A percentile compares a stretch with the other conserved stretches of the same genome.
phyloP scores from a whole-genome alignment of 1,140 invertebrate genomes.

The Parasteatoda tepidariorum region DNA sequence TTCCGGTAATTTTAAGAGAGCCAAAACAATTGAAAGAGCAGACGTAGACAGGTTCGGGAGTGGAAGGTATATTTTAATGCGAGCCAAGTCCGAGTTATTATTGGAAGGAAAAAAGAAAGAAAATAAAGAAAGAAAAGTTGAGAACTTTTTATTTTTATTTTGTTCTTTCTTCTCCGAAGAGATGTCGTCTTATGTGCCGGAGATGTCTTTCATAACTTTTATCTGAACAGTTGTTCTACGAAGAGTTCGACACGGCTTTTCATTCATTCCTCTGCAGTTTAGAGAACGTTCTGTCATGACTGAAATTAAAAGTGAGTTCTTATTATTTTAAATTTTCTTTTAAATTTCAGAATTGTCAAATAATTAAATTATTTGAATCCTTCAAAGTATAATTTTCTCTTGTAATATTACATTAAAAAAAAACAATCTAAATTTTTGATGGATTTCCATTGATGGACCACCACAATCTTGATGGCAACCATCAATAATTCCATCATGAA shows the following conservation, averaged over 20 bases:
- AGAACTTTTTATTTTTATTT: no score
- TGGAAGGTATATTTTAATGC: constrained; percentile 47
- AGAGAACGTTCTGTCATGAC: not conserved
- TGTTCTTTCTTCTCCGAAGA: no score
- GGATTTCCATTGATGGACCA: no score
- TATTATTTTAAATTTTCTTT: not conserved
- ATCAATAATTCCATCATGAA: no score
- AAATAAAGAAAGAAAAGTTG: constrained; percentile 15
- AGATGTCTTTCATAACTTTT: constrained; percentile 22
- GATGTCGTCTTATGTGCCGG: not conserved
- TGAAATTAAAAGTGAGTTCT: not conserved
- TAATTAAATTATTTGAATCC: no score
- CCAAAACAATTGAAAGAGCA: not conserved
- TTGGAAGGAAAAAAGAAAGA: constrained; percentile 38
- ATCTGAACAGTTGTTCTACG: not conserved
- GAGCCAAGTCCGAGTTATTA: constrained; percentile 55
- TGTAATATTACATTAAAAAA: no score
- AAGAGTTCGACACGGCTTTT: not conserved
- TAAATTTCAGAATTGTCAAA: no score
- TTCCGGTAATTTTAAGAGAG: not conserved
- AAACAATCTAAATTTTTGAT: no score
- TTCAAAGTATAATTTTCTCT: no score
- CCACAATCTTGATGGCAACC: no score
- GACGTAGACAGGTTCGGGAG: not conserved
- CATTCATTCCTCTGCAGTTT: not conserved